phyloP scores from a whole-genome alignment of 2,797 vertebrate genomes.

The Ptychobarbus kaznakovi region DNA sequence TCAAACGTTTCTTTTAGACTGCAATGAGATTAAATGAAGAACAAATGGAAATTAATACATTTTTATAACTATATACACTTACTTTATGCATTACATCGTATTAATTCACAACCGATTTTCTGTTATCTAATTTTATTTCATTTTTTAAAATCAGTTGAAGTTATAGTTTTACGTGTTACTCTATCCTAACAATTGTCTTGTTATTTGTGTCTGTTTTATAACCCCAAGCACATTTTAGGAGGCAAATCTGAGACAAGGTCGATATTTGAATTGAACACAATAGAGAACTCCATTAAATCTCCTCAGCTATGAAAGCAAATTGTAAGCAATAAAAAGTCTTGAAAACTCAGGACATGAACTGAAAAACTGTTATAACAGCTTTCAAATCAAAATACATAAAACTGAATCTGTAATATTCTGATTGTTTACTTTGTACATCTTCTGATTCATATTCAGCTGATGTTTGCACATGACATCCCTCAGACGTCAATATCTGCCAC shows the following conservation, averaged over 20 bases:
- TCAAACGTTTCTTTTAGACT: neutral
- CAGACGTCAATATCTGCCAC: slow-evolving; percentile 18
- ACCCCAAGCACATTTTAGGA: neutral
- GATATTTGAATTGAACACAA: neutral
- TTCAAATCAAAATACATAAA: neutral
- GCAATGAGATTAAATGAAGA: neutral
- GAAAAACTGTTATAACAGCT: neutral
- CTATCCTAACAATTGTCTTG: neutral
- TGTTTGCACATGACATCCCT: neutral
- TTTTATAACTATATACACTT: neutral
- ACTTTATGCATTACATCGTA: neutral
- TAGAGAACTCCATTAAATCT: neutral
- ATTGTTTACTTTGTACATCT: neutral
- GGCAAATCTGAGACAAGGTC: neutral
- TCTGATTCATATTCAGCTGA: neutral
- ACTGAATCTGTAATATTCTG: neutral
- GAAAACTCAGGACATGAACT: neutral
- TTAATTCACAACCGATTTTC: neutral
- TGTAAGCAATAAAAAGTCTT: neutral
- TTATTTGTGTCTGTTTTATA: neutral
- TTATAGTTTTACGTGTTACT: neutral
- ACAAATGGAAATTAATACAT: neutral
- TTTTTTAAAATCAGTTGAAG: neutral
- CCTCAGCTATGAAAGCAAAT: neutral
- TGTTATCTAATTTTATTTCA: neutral